Evolutionary conservation across 2,113 vertebrate genomes (phyloP).

Genomic region (Scomber colias): DNA sequence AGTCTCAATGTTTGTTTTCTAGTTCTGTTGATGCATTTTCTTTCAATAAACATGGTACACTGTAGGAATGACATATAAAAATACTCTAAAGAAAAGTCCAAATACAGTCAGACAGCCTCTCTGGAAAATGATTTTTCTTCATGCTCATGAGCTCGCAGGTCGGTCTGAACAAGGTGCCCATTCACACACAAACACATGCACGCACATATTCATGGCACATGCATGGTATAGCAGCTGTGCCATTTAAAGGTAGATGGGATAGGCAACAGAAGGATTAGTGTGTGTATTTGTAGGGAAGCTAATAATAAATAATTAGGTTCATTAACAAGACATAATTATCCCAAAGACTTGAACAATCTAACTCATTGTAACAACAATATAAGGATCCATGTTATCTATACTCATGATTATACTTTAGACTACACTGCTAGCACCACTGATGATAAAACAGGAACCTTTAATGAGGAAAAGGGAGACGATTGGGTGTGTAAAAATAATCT

Average conservation of each 20-base stretch:
- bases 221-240: constrained; percentile 28
- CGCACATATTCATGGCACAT: constrained; percentile 4
- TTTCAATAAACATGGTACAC: not conserved
- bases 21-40: not conserved
- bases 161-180: constrained; percentile 61
- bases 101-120: not conserved
- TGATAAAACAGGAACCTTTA: too few species aligned
- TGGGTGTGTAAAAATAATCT: not conserved
- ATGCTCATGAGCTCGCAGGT: not conserved
- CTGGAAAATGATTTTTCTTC: constrained; percentile 17
- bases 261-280: constrained; percentile 22
- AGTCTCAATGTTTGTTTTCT: not conserved
- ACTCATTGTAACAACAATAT: not conserved
- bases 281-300: not conserved
- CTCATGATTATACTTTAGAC: too few species aligned
- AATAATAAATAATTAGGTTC: not conserved
- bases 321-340: not conserved
- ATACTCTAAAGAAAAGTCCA: constrained; percentile 3
- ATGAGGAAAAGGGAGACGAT: not conserved
- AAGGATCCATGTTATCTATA: too few species aligned
- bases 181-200: constrained; percentile 50
- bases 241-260: constrained; percentile 28
- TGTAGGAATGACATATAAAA: not conserved
- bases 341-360: not conserved
- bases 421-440: too few species aligned